Percentiles rank a stretch among this genome's conserved stretches.
phyloP scores from a whole-genome alignment of 2,797 vertebrate species.

The Spinus pinus region DNA sequence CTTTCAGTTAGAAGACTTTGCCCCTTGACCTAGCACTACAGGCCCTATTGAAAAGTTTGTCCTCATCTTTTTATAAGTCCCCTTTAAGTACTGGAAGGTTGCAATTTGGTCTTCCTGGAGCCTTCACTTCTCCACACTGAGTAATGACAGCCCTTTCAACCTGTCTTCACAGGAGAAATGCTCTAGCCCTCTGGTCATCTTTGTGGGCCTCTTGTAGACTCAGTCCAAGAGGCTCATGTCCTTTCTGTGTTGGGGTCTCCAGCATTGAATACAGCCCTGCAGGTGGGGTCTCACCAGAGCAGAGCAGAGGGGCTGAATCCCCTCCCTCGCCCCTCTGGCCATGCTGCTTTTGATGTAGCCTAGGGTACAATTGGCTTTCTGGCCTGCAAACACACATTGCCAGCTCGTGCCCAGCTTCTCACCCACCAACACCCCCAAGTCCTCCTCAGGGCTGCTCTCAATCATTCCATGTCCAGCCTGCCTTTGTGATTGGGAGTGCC shows the following conservation, averaged over 20 bases:
- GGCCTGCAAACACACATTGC: background rate
- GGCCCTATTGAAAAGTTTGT: background rate
- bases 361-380: background rate
- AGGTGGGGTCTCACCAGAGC: background rate
- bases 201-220: background rate
- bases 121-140: background rate
- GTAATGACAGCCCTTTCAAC: background rate
- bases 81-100: background rate
- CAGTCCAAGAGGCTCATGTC: background rate
- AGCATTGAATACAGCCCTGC: background rate
- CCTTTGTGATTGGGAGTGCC: background rate
- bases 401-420: background rate
- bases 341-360: background rate
- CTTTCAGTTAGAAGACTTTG: background rate
- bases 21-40: background rate
- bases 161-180: background rate
- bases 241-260: background rate
- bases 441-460: background rate
- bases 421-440: background rate
- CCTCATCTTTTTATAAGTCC: background rate
- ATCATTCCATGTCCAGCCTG: background rate
- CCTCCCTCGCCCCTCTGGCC: background rate
- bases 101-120: background rate
- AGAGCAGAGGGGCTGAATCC: background rate
- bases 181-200: background rate